A percentile compares a stretch with the other conserved stretches of the same genome.
Conservation (phyloP, 2,113 vertebrate species). For the Zootoca vivipara region DNA sequence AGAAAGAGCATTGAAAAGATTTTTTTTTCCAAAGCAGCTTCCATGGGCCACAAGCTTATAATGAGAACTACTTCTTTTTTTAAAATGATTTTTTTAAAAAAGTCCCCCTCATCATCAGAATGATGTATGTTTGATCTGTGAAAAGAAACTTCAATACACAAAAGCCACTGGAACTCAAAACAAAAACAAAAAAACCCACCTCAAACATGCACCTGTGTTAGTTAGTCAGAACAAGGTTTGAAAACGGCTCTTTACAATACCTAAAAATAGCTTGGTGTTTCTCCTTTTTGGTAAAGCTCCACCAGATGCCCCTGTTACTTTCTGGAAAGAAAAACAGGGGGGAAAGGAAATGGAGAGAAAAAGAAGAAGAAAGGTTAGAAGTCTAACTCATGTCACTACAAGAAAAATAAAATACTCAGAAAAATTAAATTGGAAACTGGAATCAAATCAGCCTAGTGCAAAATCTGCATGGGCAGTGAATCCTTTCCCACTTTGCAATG, state of each 20-base stretch:
- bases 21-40: background rate
- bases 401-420: background rate
- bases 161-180: conserved; percentile 20
- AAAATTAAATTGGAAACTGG: background rate
- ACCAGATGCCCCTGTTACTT: conserved; percentile 92
- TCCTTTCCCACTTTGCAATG: background rate
- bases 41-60: background rate
- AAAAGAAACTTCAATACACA: conserved; percentile 39
- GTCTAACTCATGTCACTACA: conserved; percentile 24
- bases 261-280: conserved; percentile 95
- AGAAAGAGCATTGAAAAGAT: background rate
- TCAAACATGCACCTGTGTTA: conserved; percentile 28
- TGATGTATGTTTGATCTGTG: background rate
- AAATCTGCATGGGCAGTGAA: background rate
- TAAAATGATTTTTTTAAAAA: background rate
- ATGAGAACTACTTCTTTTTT: background rate
- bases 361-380: conserved; percentile 68
- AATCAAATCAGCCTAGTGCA: background rate
- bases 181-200: conserved; percentile 6
- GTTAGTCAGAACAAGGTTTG: conserved; percentile 51
- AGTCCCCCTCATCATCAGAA: background rate
- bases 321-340: conserved; percentile 80
- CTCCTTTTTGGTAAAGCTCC: conserved; percentile 89
- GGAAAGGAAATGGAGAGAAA: background rate
- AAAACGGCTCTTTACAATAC: conserved; percentile 74